Evolutionary conservation across 1,140 invertebrate species (phyloP).

Genomic region (Lineus longissimus): DNA sequence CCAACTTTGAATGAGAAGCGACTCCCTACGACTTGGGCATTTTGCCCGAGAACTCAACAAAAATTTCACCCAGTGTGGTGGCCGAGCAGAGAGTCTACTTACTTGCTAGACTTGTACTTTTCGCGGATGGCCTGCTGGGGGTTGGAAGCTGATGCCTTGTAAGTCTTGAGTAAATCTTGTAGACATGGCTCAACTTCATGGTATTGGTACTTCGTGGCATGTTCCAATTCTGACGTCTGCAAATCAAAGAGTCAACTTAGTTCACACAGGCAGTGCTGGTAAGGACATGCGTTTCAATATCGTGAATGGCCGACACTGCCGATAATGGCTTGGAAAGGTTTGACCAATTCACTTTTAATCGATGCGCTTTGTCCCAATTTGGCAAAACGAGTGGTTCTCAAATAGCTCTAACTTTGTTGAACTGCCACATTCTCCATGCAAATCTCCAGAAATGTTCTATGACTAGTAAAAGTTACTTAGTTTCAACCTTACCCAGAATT

Average conservation of each 20-base stretch:
- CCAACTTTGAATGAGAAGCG: too few relatives aligned
- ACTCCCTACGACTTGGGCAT: too few relatives aligned
- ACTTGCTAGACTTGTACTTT: slow-evolving; percentile 77
- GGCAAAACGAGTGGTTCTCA: slow-evolving; percentile 2
- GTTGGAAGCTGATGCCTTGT: slow-evolving; percentile 62
- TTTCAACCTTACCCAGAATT: slow-evolving; percentile 45
- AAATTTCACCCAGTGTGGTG: too few relatives aligned
- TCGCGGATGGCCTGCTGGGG: slow-evolving; percentile 78
- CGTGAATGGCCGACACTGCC: slow-evolving; percentile 22
- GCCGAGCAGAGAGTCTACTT: slow-evolving; percentile 43
- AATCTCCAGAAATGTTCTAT: neutral
- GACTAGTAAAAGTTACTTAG: neutral
- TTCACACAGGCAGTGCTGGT: neutral
- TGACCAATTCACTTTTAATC: neutral
- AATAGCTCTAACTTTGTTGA: neutral
- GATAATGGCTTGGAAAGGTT: slow-evolving; percentile 16
- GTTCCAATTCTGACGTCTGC: slow-evolving; percentile 63
- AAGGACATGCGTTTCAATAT: slow-evolving; percentile 56
- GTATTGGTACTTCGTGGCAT: slow-evolving; percentile 67
- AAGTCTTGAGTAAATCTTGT: slow-evolving; percentile 65
- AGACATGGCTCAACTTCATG: slow-evolving; percentile 68
- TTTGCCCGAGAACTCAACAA: too few relatives aligned
- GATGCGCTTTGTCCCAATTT: neutral
- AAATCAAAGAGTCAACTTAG: slow-evolving; percentile 10
- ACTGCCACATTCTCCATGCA: neutral